Conservation (phyloP, 1,140 invertebrate genomes). For the Pachyrhynchus sulphureomaculatus region DNA sequence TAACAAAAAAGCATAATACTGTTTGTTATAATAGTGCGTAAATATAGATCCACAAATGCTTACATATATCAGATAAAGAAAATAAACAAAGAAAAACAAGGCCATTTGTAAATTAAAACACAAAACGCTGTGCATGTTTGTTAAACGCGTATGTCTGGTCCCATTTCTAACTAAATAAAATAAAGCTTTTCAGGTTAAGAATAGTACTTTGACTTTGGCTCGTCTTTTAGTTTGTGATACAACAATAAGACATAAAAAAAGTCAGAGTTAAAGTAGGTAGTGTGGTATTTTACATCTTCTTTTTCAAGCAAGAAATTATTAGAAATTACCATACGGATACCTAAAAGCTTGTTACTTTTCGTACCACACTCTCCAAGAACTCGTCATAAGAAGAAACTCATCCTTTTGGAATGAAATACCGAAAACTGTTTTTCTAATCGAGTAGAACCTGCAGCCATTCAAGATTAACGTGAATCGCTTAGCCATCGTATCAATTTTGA, state of each 20-base stretch:
- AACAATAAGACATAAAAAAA: neutral
- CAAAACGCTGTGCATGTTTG: constrained; percentile 22
- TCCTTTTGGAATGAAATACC: no score
- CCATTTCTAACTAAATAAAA: constrained; percentile 12
- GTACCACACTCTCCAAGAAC: no score
- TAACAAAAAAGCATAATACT: neutral
- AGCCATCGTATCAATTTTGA: no score
- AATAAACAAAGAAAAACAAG: constrained; percentile 26
- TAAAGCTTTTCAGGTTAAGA: constrained; percentile 2
- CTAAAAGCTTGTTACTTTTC: no score
- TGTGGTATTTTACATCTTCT: neutral
- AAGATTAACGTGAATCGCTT: no score
- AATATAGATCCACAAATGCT: constrained; percentile 17
- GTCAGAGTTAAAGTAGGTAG: neutral
- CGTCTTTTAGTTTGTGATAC: neutral
- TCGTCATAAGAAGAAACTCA: no score
- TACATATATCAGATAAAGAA: constrained; percentile 27
- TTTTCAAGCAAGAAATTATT: no score
- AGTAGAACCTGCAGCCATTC: no score
- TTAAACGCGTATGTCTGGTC: constrained; percentile 7
- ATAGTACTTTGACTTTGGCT: neutral
- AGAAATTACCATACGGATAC: no score
- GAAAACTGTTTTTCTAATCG: no score
- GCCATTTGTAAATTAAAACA: constrained; percentile 32
- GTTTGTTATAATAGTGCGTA: constrained; percentile 15